phyloP scores from a whole-genome alignment of 1,140 invertebrate species.

The Bilobella aurantiaca region DNA sequence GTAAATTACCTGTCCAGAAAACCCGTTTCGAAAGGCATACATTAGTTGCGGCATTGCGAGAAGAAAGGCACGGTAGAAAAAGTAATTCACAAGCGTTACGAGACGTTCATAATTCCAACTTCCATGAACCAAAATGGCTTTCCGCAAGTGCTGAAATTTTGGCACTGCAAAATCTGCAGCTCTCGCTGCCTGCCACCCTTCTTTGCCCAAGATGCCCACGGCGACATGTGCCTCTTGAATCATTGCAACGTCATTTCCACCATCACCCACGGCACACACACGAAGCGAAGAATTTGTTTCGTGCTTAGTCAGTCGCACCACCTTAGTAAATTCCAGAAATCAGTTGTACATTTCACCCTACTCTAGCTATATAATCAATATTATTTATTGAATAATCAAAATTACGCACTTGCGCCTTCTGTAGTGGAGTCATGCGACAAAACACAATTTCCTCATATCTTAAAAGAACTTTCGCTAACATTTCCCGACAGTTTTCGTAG shows the following conservation, averaged over 20 bases:
- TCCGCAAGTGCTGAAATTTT: constrained; percentile 73
- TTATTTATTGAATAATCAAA: neutral
- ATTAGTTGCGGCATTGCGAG: neutral
- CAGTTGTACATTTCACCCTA: too few species aligned
- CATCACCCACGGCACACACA: constrained; percentile 55
- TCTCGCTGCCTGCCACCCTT: constrained; percentile 92
- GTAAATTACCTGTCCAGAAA: neutral
- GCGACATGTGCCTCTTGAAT: constrained; percentile 41
- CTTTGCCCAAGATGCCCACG: constrained; percentile 57
- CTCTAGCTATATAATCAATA: too few species aligned
- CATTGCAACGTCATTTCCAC: constrained; percentile 74
- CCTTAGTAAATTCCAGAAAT: too few species aligned
- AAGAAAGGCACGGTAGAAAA: neutral
- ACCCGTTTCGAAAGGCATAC: neutral
- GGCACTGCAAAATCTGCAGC: constrained; percentile 88
- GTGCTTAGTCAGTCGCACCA: too few species aligned
- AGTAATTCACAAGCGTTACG: constrained; percentile 44
- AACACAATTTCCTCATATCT: constrained; percentile 58
- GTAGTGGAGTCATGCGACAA: constrained; percentile 66
- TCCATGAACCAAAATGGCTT: constrained; percentile 79
- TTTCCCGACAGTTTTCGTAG: constrained; percentile 42
- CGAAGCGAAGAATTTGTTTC: neutral
- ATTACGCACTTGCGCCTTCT: constrained; percentile 57
- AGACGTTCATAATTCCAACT: constrained; percentile 91
- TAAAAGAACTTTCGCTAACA: constrained; percentile 48